phyloP scores from a whole-genome alignment of 2,797 vertebrate genomes.

The Setipinna tenuifilis region DNA sequence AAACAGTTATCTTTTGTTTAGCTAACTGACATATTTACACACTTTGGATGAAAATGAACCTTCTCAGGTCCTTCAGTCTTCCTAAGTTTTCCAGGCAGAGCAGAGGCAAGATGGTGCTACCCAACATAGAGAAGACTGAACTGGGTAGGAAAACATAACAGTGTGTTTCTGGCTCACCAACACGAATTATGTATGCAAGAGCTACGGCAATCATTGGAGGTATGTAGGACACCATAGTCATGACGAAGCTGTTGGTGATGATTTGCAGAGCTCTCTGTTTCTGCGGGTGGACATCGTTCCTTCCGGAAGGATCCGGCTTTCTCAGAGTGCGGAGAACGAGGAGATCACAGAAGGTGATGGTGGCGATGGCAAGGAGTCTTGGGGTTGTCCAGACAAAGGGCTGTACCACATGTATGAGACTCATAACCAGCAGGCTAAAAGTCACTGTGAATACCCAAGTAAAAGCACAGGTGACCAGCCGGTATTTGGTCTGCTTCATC shows the following conservation, averaged over 20 bases:
- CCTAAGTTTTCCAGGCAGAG: too few relatives aligned
- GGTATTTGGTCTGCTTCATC: slow-evolving; percentile 55
- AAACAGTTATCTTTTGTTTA: too few relatives aligned
- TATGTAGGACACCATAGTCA: slow-evolving; percentile 58
- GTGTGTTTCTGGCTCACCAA: slow-evolving; percentile 22
- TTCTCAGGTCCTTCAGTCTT: slow-evolving; percentile 31
- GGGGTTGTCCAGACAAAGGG: too few relatives aligned
- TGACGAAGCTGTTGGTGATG: slow-evolving; percentile 62
- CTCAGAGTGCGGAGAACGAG: slow-evolving; percentile 59
- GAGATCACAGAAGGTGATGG: slow-evolving; percentile 62
- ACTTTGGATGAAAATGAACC: slow-evolving; percentile 18
- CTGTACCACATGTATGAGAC: slow-evolving; percentile 64
- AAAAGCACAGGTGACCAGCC: slow-evolving; percentile 33
- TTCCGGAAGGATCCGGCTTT: slow-evolving; percentile 50
- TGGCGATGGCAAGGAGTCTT: slow-evolving; percentile 50
- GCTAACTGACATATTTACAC: too few relatives aligned
- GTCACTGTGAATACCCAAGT: slow-evolving; percentile 50
- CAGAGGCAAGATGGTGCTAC: slow-evolving; percentile 11
- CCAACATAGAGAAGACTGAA: slow-evolving; percentile 28
- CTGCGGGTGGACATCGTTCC: slow-evolving; percentile 61
- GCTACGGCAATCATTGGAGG: slow-evolving; percentile 53
- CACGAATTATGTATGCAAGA: slow-evolving; percentile 24
- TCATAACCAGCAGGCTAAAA: too few relatives aligned
- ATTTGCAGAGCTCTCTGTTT: slow-evolving; percentile 68
- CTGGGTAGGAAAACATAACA: slow-evolving; percentile 49